These are phyloP conservation scores for Hylia prasina DNA, from an alignment of 2,113 vertebrate species.

Conservation along the genomic window DNA sequence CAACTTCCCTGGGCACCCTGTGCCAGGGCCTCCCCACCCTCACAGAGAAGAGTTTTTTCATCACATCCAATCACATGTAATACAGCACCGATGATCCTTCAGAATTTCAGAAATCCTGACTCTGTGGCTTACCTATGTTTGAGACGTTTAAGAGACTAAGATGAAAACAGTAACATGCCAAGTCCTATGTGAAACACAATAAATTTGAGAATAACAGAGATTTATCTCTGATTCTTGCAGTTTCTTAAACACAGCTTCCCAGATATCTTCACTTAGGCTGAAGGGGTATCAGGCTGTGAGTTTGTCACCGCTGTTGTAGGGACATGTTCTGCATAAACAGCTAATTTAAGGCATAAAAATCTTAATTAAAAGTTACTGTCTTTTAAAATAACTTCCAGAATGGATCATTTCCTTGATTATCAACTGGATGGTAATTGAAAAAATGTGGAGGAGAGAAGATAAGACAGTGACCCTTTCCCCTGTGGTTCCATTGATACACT, in stretches of 20 bases:
- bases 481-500: neutral
- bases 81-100: neutral
- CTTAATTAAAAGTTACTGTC: neutral
- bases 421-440: neutral
- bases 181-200: neutral
- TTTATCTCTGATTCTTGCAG: neutral
- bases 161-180: neutral
- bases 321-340: neutral
- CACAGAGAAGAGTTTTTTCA: neutral
- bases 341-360: neutral
- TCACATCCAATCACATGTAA: neutral
- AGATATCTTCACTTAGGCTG: fast-evolving
- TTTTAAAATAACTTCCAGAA: neutral
- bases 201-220: neutral
- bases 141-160: neutral
- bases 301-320: neutral
- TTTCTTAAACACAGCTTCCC: neutral
- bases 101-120: neutral
- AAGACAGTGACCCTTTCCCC: neutral
- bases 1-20: neutral
- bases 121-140: neutral
- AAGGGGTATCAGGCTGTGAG: neutral
- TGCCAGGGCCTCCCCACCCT: neutral
- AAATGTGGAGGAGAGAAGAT: neutral
- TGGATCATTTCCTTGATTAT: neutral